Evolutionary conservation across 2,888 invertebrate species (phyloP).

Genomic region (Omphaloscelis lunosa): DNA sequence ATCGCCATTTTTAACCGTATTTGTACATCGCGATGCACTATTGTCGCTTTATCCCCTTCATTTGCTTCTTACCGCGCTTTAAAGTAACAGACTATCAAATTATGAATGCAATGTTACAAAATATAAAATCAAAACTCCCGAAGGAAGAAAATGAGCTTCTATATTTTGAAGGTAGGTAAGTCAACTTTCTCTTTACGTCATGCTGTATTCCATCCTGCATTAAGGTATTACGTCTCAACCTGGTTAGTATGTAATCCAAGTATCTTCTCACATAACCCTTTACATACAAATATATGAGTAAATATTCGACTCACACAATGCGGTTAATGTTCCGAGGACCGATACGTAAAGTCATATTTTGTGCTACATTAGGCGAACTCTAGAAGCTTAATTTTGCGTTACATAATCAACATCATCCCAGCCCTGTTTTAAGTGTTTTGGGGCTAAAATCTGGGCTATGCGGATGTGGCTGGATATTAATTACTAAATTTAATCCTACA

Average conservation of each 20-base stretch:
- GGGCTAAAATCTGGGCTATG: conserved; percentile 11
- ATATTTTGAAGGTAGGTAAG: neutral
- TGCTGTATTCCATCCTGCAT: neutral
- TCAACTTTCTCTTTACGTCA: neutral
- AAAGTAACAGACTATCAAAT: neutral
- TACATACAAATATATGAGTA: neutral
- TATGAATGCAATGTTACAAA: neutral
- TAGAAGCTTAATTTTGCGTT: conserved; percentile 2
- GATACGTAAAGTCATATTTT: conserved; percentile 22
- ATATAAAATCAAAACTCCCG: neutral
- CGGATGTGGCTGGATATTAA: neutral
- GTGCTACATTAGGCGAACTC: conserved; percentile 24
- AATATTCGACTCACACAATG: neutral
- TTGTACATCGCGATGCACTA: too few relatives aligned
- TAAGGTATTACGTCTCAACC: neutral
- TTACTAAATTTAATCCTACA: conserved; percentile 3
- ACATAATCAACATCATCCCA: conserved; percentile 13
- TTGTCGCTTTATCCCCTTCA: too few relatives aligned
- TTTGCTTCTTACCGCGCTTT: too few relatives aligned
- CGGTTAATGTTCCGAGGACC: conserved; percentile 26
- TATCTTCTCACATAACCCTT: neutral
- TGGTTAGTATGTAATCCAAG: neutral
- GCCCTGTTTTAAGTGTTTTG: conserved; percentile 27
- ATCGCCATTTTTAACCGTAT: too few relatives aligned
- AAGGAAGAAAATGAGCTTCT: neutral